A percentile compares a stretch with the other conserved stretches of the same genome.
phyloP scores from a whole-genome alignment of 1,140 invertebrate species.

The Macrosteles quadrilineatus region DNA sequence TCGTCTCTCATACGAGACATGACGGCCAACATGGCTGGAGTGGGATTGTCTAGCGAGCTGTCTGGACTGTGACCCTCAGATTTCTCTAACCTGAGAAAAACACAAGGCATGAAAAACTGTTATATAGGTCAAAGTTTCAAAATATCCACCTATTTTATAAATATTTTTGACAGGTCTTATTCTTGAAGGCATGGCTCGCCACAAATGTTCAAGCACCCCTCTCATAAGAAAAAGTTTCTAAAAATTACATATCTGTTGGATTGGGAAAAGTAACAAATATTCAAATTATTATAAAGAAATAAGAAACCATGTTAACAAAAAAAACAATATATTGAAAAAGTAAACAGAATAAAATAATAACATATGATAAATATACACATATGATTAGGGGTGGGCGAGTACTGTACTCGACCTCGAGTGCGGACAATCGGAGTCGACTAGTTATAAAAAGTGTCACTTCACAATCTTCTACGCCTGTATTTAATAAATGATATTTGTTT shows the following conservation, averaged over 20 bases:
- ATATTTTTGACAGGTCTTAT: background rate
- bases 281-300: too few species aligned
- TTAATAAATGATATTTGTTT: too few species aligned
- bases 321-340: too few species aligned
- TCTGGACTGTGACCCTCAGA: background rate
- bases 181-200: background rate
- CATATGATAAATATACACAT: too few species aligned
- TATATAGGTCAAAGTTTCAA: background rate
- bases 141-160: background rate
- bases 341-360: too few species aligned
- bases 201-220: background rate
- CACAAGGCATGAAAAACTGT: background rate
- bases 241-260: too few species aligned
- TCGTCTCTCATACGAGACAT: slow-evolving; percentile 52
- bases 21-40: slow-evolving; percentile 57
- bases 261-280: too few species aligned
- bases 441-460: too few species aligned
- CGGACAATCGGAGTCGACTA: too few species aligned
- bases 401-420: too few species aligned
- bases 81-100: background rate
- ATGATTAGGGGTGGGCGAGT: too few species aligned
- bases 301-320: background rate
- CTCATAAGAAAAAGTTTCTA: background rate
- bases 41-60: slow-evolving; percentile 46
- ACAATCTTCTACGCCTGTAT: too few species aligned